Conservation (phyloP, 2,113 vertebrate species). For the Anoura caudifer region DNA sequence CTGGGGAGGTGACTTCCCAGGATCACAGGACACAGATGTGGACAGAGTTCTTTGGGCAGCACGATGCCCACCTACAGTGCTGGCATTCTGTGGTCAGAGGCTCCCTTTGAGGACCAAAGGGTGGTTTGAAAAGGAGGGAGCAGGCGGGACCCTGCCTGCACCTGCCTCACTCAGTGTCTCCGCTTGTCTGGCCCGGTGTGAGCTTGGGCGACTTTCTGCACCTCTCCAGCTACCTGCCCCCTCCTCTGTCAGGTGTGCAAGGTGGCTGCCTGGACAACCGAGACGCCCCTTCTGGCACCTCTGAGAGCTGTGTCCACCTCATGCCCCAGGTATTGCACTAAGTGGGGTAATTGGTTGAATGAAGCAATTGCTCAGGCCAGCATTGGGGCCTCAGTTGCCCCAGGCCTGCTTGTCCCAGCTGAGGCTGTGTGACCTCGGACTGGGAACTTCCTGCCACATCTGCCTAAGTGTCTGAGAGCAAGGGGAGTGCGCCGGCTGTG, state of each 20-base stretch:
- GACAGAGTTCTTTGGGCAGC: not conserved
- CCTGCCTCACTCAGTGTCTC: accelerated
- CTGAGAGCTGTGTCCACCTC: not conserved
- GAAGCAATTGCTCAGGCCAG: too few species aligned
- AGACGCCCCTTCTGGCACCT: accelerated
- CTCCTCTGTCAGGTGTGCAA: not conserved
- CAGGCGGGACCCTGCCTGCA: not conserved
- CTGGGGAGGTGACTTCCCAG: not conserved
- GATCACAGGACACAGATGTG: not conserved
- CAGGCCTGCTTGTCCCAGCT: not conserved
- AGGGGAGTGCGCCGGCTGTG: not conserved
- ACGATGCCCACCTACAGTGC: accelerated
- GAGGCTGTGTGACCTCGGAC: not conserved
- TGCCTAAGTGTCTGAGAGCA: not conserved
- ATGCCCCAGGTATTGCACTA: not conserved
- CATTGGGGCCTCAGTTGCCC: not conserved
- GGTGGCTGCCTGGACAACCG: too few species aligned
- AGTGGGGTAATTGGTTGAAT: accelerated
- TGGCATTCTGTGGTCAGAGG: accelerated
- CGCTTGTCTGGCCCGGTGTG: accelerated
- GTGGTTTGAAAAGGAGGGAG: not conserved
- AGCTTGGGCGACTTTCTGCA: accelerated
- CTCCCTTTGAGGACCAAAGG: accelerated
- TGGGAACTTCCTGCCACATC: not conserved
- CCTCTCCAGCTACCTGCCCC: not conserved